Base-by-base conservation (phyloP, 2,888 invertebrate genomes). In the Ypsolopha sequella region DNA sequence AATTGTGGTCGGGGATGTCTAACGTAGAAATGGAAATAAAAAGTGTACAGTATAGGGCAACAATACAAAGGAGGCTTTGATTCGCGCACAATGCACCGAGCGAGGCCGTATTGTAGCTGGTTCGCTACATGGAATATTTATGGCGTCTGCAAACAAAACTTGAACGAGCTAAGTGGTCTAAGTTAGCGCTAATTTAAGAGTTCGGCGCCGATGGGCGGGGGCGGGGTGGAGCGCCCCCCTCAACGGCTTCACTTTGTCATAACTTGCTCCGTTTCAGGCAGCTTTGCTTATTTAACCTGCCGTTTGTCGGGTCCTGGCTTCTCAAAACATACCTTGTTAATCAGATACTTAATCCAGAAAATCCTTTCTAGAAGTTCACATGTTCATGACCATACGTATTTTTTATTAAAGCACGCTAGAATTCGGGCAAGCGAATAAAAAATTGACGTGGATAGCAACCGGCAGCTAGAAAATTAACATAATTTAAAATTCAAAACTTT, bases 101-200 rank as follows among this genome's bases (percentile, higher is more conserved):
- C 43, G 64, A 64, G 64, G 64, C 62, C 60, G 60, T 73, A 76
- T 76, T 75, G 74, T 76, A 70, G 68, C 64, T 54, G 57, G 65
- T 68, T 70, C 65, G 67, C 69, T 70, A 69, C 76, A 72, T 76
- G 66, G 67, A 76, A 76, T 79, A 82, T 82, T 80, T 82, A 82
- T 77, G 68, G 73, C 71, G 71, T 76, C 73, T 78, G 72, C 80
- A 80, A 80, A 81, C 81, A 82, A 81, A 82, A 80, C 76, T 81
- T 68, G 70, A 81, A 77, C 77, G 79, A 80, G 76, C 77, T 80
- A 82, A 80, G 78, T 80, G 76, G 76, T 76, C 75, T 76, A 81
- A 85, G 76, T 84, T 80, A 69, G 76, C 68, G 76, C 77, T 85
- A 85, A 84, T 85, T 80, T 81, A 81, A 86, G 82, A 82, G 79